Evolutionary conservation across 2,888 invertebrate genomes (phyloP).

Genomic region (Melieria omissa): DNA sequence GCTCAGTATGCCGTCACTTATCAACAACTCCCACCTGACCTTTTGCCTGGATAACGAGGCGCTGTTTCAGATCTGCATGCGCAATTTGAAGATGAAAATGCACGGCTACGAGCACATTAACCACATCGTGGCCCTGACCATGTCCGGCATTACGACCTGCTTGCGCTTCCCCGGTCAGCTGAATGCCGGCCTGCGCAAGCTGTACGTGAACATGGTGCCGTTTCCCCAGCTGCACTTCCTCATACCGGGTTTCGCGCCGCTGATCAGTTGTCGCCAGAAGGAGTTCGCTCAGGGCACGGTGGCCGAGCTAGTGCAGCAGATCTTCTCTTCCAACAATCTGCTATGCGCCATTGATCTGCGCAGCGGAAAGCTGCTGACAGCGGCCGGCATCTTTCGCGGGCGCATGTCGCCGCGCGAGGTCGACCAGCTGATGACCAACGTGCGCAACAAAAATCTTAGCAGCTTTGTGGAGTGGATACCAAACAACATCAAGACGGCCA

Average conservation of each 20-base stretch:
- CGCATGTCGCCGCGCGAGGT: slow-evolving; percentile 62
- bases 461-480: slow-evolving; percentile 87
- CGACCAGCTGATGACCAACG: slow-evolving; percentile 71
- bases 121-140: slow-evolving; percentile 60
- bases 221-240: slow-evolving; percentile 90
- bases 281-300: slow-evolving; percentile 66
- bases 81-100: slow-evolving; percentile 53
- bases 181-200: slow-evolving; percentile 85
- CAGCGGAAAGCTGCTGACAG: slow-evolving; percentile 81
- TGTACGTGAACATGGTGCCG: slow-evolving; percentile 93
- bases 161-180: slow-evolving; percentile 91
- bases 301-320: slow-evolving; percentile 75
- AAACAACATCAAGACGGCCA: slow-evolving; percentile 85
- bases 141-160: slow-evolving; percentile 79
- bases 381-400: slow-evolving; percentile 73
- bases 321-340: slow-evolving; percentile 84
- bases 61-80: slow-evolving; percentile 58
- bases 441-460: slow-evolving; percentile 80
- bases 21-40: slow-evolving; percentile 56
- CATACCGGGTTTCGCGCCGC: slow-evolving; percentile 82
- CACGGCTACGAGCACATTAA: slow-evolving; percentile 59
- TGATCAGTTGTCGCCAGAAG: slow-evolving; percentile 60
- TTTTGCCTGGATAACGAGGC: slow-evolving; percentile 64
- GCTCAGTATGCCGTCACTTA: slow-evolving; percentile 56
- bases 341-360: slow-evolving; percentile 85